Evolutionary conservation across 2,113 vertebrate species (phyloP).

Genomic region (Equus przewalskii): DNA sequence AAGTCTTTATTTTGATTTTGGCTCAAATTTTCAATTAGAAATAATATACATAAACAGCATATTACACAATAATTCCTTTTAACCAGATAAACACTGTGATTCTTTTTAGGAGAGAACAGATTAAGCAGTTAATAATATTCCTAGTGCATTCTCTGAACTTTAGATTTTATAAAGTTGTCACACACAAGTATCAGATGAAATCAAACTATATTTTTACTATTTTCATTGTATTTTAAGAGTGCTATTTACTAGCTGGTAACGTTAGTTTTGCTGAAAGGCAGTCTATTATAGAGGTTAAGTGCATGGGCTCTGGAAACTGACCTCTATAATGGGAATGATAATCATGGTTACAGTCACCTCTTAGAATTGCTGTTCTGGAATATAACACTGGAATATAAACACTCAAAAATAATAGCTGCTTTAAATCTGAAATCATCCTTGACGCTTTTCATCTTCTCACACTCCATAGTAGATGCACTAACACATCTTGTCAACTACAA

Average conservation of each 20-base stretch:
- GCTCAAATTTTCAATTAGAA: not conserved
- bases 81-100: not conserved
- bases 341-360: not conserved
- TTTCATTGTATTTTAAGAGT: not conserved
- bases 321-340: not conserved
- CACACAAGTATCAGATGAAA: not conserved
- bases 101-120: not conserved
- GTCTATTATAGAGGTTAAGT: not conserved
- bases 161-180: not conserved
- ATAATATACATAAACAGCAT: not conserved
- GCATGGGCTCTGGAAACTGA: not conserved
- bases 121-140: not conserved
- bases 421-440: not conserved
- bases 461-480: not conserved
- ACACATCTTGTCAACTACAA: not conserved
- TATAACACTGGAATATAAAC: not conserved
- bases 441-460: not conserved
- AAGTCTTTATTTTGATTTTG: not conserved
- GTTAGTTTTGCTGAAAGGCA: not conserved
- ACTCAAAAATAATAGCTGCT: not conserved
- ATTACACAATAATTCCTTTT: not conserved
- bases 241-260: not conserved
- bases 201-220: not conserved
- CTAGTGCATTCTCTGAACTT: not conserved
- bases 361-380: not conserved